Base-by-base conservation (phyloP, 1,140 invertebrate genomes). In the Ectropis grisescens region DNA sequence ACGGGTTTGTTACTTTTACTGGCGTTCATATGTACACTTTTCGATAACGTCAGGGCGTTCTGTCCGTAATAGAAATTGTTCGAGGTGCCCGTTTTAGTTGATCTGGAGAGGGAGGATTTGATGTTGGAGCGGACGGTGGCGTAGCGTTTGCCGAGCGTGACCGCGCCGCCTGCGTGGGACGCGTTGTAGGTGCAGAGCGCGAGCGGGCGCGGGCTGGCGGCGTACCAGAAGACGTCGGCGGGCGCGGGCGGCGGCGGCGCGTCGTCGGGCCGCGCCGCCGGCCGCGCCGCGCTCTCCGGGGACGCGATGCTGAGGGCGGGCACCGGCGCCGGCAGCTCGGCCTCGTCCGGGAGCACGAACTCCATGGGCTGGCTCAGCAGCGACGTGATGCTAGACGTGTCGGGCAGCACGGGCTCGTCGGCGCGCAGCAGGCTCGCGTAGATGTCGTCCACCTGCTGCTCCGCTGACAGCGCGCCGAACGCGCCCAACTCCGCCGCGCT, bases 151-250 rank as follows among this genome's bases (percentile, higher is more conserved):
- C 74, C 74, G 36, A 82, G 39, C 0, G 70, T 71, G 13, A 82
- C 47, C 1, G 74, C 74, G 43, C 67, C 59, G 23, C 80, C 80
- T 9, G 78, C 71, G 47, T 78, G 70, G 16, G 72, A 69, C 11
- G 80, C 64, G 52, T 80, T 78, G 50, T 70, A 83, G 0, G 76
- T 78, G 53, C 80, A 83, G 13, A 79, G 39, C n/a, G 78, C 75
- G 3, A 83, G 65, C n/a, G 80, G 80, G 4, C 80, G 50, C 35
- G 80, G 80, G 15, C 60, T 59, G 22, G 71, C 41, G 9, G 70
- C 41, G 43, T 82, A 82, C 80, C 80, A 83, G 42, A 67, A 79
- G 31, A 83, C 78, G 42, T 82, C 78, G 16, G 38, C 39, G 13
- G 74, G 65, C 22, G 64, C 56, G 6, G 62, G 41, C 3, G 59